Percentiles rank a stretch among this genome's conserved stretches.
phyloP scores from a whole-genome alignment of 2,797 vertebrate genomes.

The Tachyglossus aculeatus region DNA sequence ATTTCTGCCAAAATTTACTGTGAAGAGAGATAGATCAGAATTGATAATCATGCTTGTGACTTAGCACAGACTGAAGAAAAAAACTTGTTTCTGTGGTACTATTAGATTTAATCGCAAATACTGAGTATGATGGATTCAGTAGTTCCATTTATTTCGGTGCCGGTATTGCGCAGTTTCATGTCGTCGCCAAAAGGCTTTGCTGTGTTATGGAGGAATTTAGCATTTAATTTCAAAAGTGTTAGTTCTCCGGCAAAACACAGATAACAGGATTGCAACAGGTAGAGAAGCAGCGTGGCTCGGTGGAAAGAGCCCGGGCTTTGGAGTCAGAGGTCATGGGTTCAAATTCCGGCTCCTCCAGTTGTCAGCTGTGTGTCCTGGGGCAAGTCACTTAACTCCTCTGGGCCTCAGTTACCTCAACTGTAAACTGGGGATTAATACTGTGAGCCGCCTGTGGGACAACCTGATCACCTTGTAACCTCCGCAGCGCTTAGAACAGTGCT shows the following conservation, averaged over 20 bases:
- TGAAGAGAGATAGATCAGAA: constrained; percentile 13
- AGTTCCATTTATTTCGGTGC: constrained; percentile 29
- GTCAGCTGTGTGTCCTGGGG: too few species aligned
- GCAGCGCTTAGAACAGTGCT: too few species aligned
- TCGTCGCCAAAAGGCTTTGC: neutral
- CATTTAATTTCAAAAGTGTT: neutral
- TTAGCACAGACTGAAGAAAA: neutral
- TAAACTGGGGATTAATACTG: too few species aligned
- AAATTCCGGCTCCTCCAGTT: too few species aligned
- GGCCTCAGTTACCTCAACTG: too few species aligned
- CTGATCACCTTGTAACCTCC: too few species aligned
- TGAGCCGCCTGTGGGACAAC: too few species aligned
- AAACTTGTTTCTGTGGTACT: neutral
- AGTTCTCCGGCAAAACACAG: neutral
- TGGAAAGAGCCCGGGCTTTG: too few species aligned
- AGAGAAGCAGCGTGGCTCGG: too few species aligned
- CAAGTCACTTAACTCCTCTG: too few species aligned
- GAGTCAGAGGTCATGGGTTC: too few species aligned
- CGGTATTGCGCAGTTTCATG: neutral
- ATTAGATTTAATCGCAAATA: neutral
- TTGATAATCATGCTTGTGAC: neutral
- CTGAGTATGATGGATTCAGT: neutral
- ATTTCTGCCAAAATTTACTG: neutral
- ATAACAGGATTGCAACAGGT: neutral
- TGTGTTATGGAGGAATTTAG: neutral